Conservation (phyloP, 2,113 vertebrate species). For the Oreochromis tanganicae region DNA sequence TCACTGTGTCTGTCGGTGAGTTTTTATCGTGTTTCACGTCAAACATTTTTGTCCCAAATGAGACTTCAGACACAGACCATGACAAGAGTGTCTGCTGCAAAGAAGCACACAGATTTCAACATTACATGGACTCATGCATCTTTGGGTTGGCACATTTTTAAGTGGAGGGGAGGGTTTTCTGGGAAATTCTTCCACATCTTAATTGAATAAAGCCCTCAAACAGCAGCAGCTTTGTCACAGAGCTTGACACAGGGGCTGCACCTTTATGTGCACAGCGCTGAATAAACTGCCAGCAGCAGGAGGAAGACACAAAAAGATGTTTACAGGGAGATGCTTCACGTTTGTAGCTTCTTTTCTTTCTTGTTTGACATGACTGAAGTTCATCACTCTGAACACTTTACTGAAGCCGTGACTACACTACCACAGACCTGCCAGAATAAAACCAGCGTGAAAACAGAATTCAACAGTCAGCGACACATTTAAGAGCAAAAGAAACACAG, state of each 20-base stretch:
- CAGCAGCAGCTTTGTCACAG: not conserved
- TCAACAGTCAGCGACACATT: not conserved
- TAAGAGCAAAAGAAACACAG: not conserved
- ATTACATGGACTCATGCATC: not conserved
- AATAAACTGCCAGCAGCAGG: not conserved
- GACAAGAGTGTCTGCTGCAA: not conserved
- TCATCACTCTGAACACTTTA: not conserved
- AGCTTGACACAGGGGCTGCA: not conserved
- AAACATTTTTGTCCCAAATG: not conserved
- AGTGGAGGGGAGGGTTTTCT: not conserved
- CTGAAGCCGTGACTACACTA: not conserved
- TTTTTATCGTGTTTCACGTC: not conserved
- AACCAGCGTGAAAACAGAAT: not conserved
- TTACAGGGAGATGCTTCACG: not conserved
- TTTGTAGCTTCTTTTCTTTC: not conserved
- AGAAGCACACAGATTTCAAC: not conserved
- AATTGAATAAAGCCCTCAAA: not conserved
- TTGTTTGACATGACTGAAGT: not conserved
- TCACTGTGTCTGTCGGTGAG: rapidly evolving
- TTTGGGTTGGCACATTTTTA: not conserved
- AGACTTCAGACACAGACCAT: not conserved
- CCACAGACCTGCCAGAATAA: not conserved
- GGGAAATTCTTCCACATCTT: not conserved
- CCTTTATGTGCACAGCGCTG: not conserved
- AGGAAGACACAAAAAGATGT: not conserved